Evolutionary conservation across 2,888 invertebrate species (phyloP), one percentile per base, ranked within the genome.

Genomic region (Sceliomorpha sp.): DNA sequence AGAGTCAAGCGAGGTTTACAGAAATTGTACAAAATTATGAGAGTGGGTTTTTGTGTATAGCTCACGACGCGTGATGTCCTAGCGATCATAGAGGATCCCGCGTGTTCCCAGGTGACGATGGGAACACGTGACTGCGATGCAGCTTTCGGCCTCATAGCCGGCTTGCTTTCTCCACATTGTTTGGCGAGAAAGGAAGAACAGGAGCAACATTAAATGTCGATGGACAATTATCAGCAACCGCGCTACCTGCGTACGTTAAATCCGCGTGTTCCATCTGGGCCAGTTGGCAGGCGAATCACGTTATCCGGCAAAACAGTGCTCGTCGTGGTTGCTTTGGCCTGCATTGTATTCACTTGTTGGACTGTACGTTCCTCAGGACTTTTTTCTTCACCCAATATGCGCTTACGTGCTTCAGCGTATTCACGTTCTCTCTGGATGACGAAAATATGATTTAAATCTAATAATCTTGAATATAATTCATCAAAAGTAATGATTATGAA

Each of bases 401-500:
- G 91, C 73, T 96, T 91, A 75, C 98, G 92, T 12, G 97, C 97
- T 87, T 97, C 95, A 8, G 97, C 97, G 85, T 98, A 98, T 83
- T 97, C 98, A 83, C 96, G 96, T 88, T 97, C 97, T 78, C 98
- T 91, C 91, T 98, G 85, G 13, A 74, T n/a, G n/a, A n/a, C n/a
- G n/a, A n/a, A n/a, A n/a, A n/a, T n/a, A n/a, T n/a, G n/a, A n/a
- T n/a, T n/a, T n/a, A n/a, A n/a, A n/a, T n/a, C n/a, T n/a, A n/a
- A n/a, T n/a, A n/a, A n/a, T n/a, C n/a, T n/a, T n/a, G n/a, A n/a
- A n/a, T n/a, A n/a, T n/a, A n/a, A n/a, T n/a, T n/a, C n/a, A n/a
- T n/a, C n/a, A n/a, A n/a, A n/a, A 26, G 15, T 9, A 37, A 17
- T 32, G 13, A 32, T 20, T 17, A 39, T 15, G 8, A 42, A 27